These are phyloP conservation scores for Thyatira batis DNA, from an alignment of 2,888 invertebrate genomes.

Conservation along the genomic window DNA sequence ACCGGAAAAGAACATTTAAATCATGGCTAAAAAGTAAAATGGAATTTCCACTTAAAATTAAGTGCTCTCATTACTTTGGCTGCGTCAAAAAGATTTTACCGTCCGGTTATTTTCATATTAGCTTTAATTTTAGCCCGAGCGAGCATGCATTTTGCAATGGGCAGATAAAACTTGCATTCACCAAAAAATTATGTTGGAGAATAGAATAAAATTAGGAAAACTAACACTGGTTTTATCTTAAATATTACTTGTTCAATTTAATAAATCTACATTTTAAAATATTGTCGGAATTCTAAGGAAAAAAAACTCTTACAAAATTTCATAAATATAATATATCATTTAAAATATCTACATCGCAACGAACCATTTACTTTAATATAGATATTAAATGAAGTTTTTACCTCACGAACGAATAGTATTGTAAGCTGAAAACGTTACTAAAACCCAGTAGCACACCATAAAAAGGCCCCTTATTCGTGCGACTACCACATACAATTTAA, in stretches of 20 bases:
- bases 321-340: no score
- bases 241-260: background rate
- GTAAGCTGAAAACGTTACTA: slow-evolving; percentile 22
- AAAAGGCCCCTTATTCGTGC: slow-evolving; percentile 31
- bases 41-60: slow-evolving; percentile 9
- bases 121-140: slow-evolving; percentile 18
- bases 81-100: slow-evolving; percentile 10
- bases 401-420: slow-evolving; percentile 6
- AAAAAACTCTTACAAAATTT: no score
- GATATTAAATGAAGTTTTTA: background rate
- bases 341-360: no score
- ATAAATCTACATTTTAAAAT: no score
- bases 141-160: slow-evolving; percentile 8
- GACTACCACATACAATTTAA: slow-evolving; percentile 49
- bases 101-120: slow-evolving; percentile 22
- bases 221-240: background rate
- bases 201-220: background rate
- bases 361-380: background rate
- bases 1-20: background rate
- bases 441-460: slow-evolving; percentile 32
- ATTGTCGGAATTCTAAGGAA: no score
- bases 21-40: background rate
- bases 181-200: background rate
- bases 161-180: background rate
- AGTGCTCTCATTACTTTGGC: slow-evolving; percentile 7